A percentile compares a stretch with the other conserved stretches of the same genome.
phyloP scores from a whole-genome alignment of 2,113 vertebrate species.

The Protomyctophum bolini region DNA sequence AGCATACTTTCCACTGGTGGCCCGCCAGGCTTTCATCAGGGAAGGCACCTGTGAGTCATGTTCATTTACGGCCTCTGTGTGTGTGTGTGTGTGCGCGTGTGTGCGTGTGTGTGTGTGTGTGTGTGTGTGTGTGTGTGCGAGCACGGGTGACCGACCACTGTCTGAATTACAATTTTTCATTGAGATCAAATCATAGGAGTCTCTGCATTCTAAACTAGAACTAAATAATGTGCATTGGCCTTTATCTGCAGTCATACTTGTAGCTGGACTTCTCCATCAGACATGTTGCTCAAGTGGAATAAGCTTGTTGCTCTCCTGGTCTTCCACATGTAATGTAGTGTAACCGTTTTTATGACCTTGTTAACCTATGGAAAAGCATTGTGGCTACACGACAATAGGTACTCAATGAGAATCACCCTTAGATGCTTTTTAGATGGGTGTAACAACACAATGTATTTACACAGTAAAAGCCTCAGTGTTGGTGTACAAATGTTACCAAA shows the following conservation, averaged over 20 bases:
- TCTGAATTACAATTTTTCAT: not conserved
- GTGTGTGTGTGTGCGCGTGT: not conserved
- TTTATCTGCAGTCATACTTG: not conserved
- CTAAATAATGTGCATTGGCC: not conserved
- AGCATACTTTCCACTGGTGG: slow-evolving; percentile 42
- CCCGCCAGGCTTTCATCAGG: not conserved
- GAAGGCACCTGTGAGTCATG: not conserved
- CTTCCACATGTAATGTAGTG: too few species aligned
- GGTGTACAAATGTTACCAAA: too few species aligned
- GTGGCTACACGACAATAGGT: too few species aligned
- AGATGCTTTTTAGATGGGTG: too few species aligned
- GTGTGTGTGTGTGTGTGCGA: not conserved
- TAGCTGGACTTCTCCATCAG: too few species aligned
- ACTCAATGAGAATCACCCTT: too few species aligned
- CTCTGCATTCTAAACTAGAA: not conserved
- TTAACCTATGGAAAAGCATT: too few species aligned
- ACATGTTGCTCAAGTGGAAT: too few species aligned
- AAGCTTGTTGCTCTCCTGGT: not conserved
- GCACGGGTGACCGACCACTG: not conserved
- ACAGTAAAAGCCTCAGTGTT: too few species aligned
- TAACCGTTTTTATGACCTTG: too few species aligned
- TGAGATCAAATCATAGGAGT: not conserved
- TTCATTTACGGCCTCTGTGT: not conserved
- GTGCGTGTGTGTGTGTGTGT: not conserved
- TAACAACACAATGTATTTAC: too few species aligned